phyloP scores from a whole-genome alignment of 2,888 invertebrate genomes.

The Epinotia bilunana region DNA sequence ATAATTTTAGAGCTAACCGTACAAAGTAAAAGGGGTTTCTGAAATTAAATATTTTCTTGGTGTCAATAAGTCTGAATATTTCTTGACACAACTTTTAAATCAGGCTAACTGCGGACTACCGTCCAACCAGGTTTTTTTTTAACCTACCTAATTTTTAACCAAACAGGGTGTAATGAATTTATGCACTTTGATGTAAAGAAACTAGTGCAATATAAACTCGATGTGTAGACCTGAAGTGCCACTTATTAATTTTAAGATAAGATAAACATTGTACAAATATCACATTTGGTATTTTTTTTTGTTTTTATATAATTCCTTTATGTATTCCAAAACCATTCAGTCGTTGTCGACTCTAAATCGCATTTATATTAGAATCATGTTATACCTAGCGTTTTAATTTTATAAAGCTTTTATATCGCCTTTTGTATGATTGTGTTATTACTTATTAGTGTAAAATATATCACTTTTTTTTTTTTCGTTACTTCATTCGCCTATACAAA shows the following conservation, averaged over 20 bases:
- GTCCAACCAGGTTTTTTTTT: not conserved
- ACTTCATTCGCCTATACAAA: too few relatives aligned
- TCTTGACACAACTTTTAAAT: not conserved
- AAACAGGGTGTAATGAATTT: constrained; percentile 19
- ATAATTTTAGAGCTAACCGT: too few relatives aligned
- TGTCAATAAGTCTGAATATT: too few relatives aligned
- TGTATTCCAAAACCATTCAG: constrained; percentile 7
- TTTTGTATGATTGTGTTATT: constrained; percentile 8
- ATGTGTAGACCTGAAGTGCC: constrained; percentile 26
- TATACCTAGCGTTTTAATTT: not conserved
- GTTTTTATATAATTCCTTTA: constrained; percentile 3
- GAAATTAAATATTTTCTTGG: too few relatives aligned
- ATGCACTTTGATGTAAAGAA: not conserved
- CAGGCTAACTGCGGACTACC: not conserved
- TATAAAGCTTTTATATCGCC: constrained; percentile 8
- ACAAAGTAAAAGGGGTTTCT: too few relatives aligned
- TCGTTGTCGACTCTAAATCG: constrained; percentile 25
- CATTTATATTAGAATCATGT: constrained; percentile 23
- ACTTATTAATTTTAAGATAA: constrained; percentile 30
- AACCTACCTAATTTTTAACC: not conserved
- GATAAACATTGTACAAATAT: constrained; percentile 1
- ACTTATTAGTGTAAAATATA: constrained; percentile 22
- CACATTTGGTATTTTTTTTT: not conserved
- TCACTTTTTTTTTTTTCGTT: not conserved
- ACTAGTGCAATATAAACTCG: not conserved